Percentiles rank a stretch among this genome's conserved stretches.
Evolutionary conservation across 2,888 invertebrate species (phyloP).

Genomic region (Mythimna ferrago): DNA sequence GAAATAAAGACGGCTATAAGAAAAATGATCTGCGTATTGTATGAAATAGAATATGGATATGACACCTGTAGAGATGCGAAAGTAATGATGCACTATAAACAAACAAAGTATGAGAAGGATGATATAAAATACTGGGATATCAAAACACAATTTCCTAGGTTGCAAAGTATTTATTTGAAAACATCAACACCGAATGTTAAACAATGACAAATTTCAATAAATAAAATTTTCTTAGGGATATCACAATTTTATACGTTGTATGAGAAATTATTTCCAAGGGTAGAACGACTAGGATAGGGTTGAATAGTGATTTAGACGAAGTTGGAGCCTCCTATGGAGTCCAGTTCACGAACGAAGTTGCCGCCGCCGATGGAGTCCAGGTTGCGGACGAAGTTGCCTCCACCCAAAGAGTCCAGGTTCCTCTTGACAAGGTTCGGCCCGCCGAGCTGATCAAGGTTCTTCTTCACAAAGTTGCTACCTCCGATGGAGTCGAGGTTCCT

Average conservation of each 20-base stretch:
- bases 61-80: neutral
- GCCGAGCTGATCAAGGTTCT: conserved; percentile 83
- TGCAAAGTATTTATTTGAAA: conserved; percentile 76
- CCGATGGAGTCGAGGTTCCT: conserved; percentile 83
- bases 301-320: conserved; percentile 73
- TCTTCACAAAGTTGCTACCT: conserved; percentile 84
- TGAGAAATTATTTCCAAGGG: conserved; percentile 57
- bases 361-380: conserved; percentile 89
- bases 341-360: conserved; percentile 85
- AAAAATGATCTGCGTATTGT: neutral
- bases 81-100: neutral
- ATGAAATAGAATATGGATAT: neutral
- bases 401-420: conserved; percentile 84
- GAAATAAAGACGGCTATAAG: neutral
- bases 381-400: conserved; percentile 84
- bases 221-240: conserved; percentile 70
- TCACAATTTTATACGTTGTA: conserved; percentile 76
- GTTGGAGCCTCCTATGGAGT: conserved; percentile 83
- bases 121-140: conserved; percentile 4
- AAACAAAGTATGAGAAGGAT: neutral
- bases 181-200: conserved; percentile 68
- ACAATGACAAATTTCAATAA: conserved; percentile 67
- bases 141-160: conserved; percentile 47
- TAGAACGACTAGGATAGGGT: conserved; percentile 53
- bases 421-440: conserved; percentile 85